Conservation (phyloP, 2,888 invertebrate species). For the Deroplatys truncata region DNA sequence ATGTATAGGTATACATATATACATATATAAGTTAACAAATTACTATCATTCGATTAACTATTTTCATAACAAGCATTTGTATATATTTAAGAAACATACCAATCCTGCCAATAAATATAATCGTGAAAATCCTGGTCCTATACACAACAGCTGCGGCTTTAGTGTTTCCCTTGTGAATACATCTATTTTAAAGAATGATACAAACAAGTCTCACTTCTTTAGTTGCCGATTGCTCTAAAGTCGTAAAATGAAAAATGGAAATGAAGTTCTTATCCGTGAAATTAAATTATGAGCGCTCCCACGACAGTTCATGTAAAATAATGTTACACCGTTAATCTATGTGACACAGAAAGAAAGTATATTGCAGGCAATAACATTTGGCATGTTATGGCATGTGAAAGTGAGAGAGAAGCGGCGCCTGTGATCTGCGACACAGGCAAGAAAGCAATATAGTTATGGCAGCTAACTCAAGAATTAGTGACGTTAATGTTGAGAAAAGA, state of each 20-base stretch:
- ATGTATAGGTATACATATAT: too few relatives aligned
- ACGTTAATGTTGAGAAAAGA: background rate
- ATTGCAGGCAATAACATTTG: background rate
- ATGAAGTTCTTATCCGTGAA: background rate
- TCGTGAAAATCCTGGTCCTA: too few relatives aligned
- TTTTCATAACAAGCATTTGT: too few relatives aligned
- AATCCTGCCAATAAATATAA: too few relatives aligned
- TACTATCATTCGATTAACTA: too few relatives aligned
- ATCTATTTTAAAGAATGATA: too few relatives aligned
- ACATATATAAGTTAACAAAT: too few relatives aligned
- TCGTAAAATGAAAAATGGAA: background rate
- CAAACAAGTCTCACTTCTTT: background rate
- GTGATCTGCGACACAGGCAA: background rate
- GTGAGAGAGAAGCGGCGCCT: background rate
- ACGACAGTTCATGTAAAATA: background rate
- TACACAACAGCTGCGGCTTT: too few relatives aligned
- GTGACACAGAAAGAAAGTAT: background rate
- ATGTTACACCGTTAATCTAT: background rate
- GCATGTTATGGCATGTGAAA: background rate
- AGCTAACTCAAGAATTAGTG: background rate
- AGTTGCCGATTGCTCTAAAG: background rate
- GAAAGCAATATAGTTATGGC: background rate
- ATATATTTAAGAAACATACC: too few relatives aligned
- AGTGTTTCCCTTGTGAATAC: too few relatives aligned
- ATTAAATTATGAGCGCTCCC: background rate